Base-by-base conservation (phyloP, 2,888 invertebrate species). In the Hirtodrosophila trivittata region DNA sequence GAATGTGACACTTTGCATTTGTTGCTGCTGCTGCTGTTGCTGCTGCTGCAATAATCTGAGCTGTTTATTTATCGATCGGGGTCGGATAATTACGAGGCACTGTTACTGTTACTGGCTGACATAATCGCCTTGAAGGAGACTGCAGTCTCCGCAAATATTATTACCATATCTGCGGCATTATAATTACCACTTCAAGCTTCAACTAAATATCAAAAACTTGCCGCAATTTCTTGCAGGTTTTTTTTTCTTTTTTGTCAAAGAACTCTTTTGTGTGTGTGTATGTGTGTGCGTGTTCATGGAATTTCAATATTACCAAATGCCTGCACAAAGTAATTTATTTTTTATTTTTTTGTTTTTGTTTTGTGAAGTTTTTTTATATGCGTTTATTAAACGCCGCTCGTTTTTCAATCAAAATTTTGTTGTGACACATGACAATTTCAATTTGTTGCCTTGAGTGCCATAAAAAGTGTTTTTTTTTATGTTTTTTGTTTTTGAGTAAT, bases 21-120 rank as follows among this genome's bases (percentile, higher is more conserved):
- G 66, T 39, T 57, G 38, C 21, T 38, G 52, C 18, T 52, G 66
- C 38, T 42, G 62, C 16, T 57, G 74, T 41, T 68, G 49, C 10
- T 64, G 59, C 45, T 60, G 72, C 43, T 73, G 68, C 45, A 64
- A 62, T 60, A 65, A 66, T 43, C 60, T 63, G 66, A 78, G 72
- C 83, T 83, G 60, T 80, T 85, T 78, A 83, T 83, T 86, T 80
- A 86, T 86, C 75, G 80, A 78, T 80, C 67, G 70, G 49, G 38
- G 46, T 78, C 60, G 49, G 51, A 67, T 85, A 77, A 77, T 77
- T 77, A 67, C 81, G 77, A 52, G 39, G 42, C 60, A 30, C 28
- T 3, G 18, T 21, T 5, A 14, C 54, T 63, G 56, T 55, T 51
- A 18, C 33, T 26, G 54, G 38, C 47, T 14, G 51, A 49, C 52